A percentile compares a stretch with the other conserved stretches of the same genome.
Conservation (phyloP, 2,113 vertebrate genomes). For the Phaethon lepturus region DNA sequence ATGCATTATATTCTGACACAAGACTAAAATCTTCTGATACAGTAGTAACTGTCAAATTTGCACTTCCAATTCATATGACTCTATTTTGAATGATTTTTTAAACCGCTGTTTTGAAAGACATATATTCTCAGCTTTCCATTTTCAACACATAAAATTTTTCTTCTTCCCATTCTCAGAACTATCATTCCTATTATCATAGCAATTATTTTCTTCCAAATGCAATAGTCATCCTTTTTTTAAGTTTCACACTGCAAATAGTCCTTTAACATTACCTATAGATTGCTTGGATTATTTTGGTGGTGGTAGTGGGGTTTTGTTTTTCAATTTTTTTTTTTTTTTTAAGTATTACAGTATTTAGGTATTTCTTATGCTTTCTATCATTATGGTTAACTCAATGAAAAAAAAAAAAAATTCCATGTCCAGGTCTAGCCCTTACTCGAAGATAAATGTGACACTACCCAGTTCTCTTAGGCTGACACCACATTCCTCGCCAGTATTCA, state of each 20-base stretch:
- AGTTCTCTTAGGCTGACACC: background rate
- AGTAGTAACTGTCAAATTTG: background rate
- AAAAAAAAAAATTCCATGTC: background rate
- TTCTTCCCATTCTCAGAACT: background rate
- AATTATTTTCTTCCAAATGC: background rate
- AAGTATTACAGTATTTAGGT: background rate
- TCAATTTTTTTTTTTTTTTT: too few species aligned
- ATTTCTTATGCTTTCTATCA: background rate
- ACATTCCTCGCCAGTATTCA: background rate
- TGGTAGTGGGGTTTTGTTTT: background rate
- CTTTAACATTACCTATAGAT: background rate
- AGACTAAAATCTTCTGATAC: background rate
- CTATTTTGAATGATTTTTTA: background rate
- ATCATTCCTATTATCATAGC: background rate
- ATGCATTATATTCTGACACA: background rate
- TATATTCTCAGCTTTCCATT: background rate
- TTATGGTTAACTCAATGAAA: background rate
- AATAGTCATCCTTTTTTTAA: background rate
- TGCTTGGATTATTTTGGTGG: background rate
- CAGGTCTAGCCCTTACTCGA: background rate
- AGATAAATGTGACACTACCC: background rate
- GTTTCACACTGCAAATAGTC: background rate
- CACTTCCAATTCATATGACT: background rate
- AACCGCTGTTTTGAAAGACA: background rate
- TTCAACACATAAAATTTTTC: background rate